These are phyloP conservation scores for Limenitis camilla DNA, from an alignment of 2,888 invertebrate species.

Conservation along the genomic window DNA sequence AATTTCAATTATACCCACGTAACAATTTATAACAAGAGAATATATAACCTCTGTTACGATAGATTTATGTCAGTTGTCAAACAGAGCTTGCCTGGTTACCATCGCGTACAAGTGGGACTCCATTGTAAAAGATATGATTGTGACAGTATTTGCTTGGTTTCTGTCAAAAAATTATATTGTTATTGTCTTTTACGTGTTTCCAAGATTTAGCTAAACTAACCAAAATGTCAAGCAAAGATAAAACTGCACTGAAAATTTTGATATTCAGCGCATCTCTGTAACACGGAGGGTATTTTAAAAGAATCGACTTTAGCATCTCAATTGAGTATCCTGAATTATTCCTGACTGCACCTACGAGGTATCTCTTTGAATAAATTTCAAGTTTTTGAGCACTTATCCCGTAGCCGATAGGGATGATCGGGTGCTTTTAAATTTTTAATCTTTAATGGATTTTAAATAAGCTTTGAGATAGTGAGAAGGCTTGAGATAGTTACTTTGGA, in stretches of 20 bases:
- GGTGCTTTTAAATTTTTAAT: conserved; percentile 1
- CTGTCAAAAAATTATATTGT: too few species aligned
- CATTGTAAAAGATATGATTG: too few species aligned
- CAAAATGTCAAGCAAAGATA: not conserved
- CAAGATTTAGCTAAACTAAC: not conserved
- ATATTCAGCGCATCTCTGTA: conserved; percentile 15
- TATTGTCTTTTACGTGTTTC: too few species aligned
- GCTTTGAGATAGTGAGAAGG: not conserved
- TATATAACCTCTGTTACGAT: too few species aligned
- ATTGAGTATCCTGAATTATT: conserved; percentile 25
- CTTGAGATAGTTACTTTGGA: not conserved
- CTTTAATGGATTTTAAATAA: not conserved
- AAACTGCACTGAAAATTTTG: conserved; percentile 14
- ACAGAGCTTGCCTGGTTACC: too few species aligned
- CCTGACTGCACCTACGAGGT: conserved; percentile 25
- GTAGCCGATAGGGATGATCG: conserved; percentile 12
- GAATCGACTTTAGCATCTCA: conserved; percentile 25
- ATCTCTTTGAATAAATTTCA: conserved; percentile 28
- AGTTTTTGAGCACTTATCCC: conserved; percentile 18
- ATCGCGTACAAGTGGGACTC: too few species aligned
- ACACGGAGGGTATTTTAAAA: conserved; percentile 23
- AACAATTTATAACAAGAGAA: too few species aligned
- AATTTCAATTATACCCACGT: too few species aligned
- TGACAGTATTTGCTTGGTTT: too few species aligned
- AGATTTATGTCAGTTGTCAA: too few species aligned